Base-by-base conservation (phyloP, 2,888 invertebrate genomes). In the Priapulus caudatus region DNA sequence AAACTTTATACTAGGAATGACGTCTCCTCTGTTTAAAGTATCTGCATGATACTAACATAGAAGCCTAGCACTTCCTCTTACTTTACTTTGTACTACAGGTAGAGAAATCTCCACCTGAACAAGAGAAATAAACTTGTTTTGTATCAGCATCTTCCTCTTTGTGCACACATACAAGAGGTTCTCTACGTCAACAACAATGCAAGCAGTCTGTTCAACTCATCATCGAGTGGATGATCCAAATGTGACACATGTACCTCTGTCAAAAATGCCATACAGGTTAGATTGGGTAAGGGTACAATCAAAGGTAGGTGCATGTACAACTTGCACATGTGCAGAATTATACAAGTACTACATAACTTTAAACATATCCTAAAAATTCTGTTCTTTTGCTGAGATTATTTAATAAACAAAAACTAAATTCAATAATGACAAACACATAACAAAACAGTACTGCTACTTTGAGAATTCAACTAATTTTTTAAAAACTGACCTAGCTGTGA, bases 121-220 rank as follows among this genome's bases (percentile, higher is more conserved):
- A 73, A 72, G 88, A 90, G 63, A 84, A 84, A 69, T 92, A 93
- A 3, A 93, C 71, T 65, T 87, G 83, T 67, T 88, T 91, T 0
- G 90, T 91, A 65, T 92, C 92, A 47, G 83, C 79, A 67, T 93
- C 91, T 61, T 88, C 85, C 63, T 93, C 92, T 49, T 85, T 78
- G 63, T 87, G 87, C 78, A 92, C 86, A 43, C 88, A 86, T 78
- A 87, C 84, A 66, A 86, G 55, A 95, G 81, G 67, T 91, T 92
- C 67, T 95, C 93, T 44, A 92, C 86, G 70, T 95, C 93, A 10
- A 92, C 87, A 15, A 90, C 89, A 64, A 92, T 90, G 0, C 83
- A 1, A 93, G 75, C 15, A 93, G 72, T 51, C 86, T 78, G 68
- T 93, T 89, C 56, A 92, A 76, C 63, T 90, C 88, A 1, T 84